phyloP scores from a whole-genome alignment of 2,888 invertebrate genomes.

The Eremobia ochroleuca region DNA sequence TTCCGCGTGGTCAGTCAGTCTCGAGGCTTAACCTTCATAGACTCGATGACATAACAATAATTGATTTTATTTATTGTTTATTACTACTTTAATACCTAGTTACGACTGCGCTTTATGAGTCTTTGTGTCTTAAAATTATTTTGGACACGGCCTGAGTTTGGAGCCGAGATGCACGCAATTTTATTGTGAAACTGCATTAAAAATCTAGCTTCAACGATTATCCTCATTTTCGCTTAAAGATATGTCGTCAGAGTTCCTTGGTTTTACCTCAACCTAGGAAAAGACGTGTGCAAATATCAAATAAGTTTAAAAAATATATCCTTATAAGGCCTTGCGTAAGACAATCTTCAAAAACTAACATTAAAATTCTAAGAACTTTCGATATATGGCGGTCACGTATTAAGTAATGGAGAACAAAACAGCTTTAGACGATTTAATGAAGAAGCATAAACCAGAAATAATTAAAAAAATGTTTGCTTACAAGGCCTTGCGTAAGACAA shows the following conservation, averaged over 20 bases:
- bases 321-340: not conserved
- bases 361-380: not conserved
- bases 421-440: not conserved
- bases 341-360: not conserved
- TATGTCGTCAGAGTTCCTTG: not conserved
- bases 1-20: conserved; percentile 76
- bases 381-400: not conserved
- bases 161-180: not conserved
- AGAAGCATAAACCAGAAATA: not conserved
- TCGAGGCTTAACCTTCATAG: conserved; percentile 50
- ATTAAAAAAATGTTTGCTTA: not conserved
- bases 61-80: conserved; percentile 5
- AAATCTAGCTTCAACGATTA: not conserved
- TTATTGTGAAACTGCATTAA: not conserved
- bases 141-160: not conserved
- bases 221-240: not conserved
- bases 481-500: not conserved
- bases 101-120: conserved; percentile 18
- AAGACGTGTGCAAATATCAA: not conserved
- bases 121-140: not conserved
- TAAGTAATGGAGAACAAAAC: not conserved
- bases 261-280: conserved; percentile 6
- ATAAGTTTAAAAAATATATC: not conserved
- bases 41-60: conserved; percentile 52
- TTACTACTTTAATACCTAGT: conserved; percentile 4